Percentiles rank a stretch among this genome's conserved stretches.
Conservation (phyloP, 2,113 vertebrate species). For the Canis aureus region DNA sequence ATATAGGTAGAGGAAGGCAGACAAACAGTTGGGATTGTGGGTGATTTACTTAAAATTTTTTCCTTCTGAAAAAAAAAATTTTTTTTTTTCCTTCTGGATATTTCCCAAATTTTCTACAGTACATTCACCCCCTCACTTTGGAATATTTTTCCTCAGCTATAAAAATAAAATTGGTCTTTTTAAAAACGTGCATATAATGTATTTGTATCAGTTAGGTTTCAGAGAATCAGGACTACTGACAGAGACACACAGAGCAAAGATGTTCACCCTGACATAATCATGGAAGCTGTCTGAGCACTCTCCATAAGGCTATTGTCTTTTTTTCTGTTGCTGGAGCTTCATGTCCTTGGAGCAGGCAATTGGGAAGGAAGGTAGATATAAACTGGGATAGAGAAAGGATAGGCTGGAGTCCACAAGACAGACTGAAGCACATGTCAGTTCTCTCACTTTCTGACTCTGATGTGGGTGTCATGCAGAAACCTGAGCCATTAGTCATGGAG, state of each 20-base stretch:
- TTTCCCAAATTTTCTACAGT: constrained; percentile 22
- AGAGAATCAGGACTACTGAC: neutral
- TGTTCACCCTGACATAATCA: neutral
- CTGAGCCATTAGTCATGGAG: neutral
- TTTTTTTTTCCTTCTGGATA: neutral
- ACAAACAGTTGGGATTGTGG: neutral
- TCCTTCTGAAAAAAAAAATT: neutral
- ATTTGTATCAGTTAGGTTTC: neutral
- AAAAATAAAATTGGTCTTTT: constrained; percentile 59
- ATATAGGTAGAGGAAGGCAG: neutral
- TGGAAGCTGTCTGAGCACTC: neutral
- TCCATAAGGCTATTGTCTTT: neutral
- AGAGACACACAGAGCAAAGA: neutral
- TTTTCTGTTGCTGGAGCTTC: neutral
- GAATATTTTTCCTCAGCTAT: neutral
- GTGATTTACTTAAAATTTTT: neutral
- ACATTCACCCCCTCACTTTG: neutral
- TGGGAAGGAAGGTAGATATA: neutral
- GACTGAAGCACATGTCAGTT: neutral
- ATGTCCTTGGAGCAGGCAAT: no score
- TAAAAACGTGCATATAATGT: neutral
- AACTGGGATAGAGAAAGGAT: neutral
- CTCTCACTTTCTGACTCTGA: neutral
- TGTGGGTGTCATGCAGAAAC: neutral
- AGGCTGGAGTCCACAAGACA: neutral